Conservation (phyloP, 2,888 invertebrate genomes). For the Eupeodes luniger region DNA sequence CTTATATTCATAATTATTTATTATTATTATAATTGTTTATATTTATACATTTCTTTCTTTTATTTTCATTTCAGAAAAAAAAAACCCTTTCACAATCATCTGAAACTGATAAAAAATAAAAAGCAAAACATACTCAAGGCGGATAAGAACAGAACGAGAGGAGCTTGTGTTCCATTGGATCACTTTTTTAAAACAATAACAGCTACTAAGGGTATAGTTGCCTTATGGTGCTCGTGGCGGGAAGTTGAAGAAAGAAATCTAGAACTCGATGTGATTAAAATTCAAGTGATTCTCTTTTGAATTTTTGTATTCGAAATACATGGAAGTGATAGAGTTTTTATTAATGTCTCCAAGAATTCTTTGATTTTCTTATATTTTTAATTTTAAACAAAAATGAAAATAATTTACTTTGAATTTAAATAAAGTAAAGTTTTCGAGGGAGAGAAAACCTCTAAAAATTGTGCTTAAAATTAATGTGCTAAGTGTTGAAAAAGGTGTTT, state of each 20-base stretch:
- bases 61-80: slow-evolving; percentile 55
- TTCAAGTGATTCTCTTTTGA: slow-evolving; percentile 1
- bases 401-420: slow-evolving; percentile 71
- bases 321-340: slow-evolving; percentile 38
- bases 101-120: slow-evolving; percentile 35
- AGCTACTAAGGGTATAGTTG: slow-evolving; percentile 7
- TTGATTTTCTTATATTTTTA: neutral
- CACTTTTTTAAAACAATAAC: slow-evolving; percentile 10
- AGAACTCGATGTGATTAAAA: slow-evolving; percentile 29
- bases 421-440: slow-evolving; percentile 19
- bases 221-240: slow-evolving; percentile 52
- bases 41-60: slow-evolving; percentile 20
- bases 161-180: slow-evolving; percentile 28
- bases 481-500: slow-evolving; percentile 39
- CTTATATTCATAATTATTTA: neutral
- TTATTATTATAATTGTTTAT: neutral
- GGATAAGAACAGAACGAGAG: slow-evolving; percentile 1
- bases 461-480: slow-evolving; percentile 30
- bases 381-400: slow-evolving; percentile 61
- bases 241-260: slow-evolving; percentile 37
- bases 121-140: neutral
- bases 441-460: slow-evolving; percentile 28
- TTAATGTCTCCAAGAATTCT: slow-evolving; percentile 19
- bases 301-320: neutral
- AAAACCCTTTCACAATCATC: slow-evolving; percentile 38